These are phyloP conservation scores for Anoplolepis gracilipes DNA, from an alignment of 1,140 invertebrate species.

Conservation along the genomic window DNA sequence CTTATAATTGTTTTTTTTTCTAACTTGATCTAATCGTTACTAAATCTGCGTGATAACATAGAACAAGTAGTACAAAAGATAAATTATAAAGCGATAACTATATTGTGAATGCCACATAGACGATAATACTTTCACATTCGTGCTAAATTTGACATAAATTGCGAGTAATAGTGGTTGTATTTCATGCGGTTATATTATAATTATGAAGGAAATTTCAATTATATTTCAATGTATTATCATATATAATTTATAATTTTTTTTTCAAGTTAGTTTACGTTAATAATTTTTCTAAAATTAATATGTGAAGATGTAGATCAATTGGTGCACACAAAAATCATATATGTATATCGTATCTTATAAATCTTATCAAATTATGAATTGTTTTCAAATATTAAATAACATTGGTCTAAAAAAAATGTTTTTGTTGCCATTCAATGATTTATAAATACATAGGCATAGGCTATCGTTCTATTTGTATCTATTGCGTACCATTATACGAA, in stretches of 20 bases:
- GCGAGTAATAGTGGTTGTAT: background rate
- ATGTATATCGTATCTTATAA: too few relatives aligned
- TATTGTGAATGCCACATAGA: background rate
- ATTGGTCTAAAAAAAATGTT: too few relatives aligned
- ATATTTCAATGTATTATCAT: too few relatives aligned
- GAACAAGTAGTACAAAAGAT: background rate
- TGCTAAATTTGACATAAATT: background rate
- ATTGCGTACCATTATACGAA: background rate
- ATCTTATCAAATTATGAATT: too few relatives aligned
- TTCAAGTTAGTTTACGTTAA: too few relatives aligned
- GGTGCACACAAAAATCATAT: too few relatives aligned
- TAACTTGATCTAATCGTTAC: background rate
- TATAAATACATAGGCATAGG: too few relatives aligned
- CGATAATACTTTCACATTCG: slow-evolving; percentile 9
- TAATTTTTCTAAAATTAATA: too few relatives aligned
- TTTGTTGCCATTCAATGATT: background rate
- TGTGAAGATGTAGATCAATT: too few relatives aligned
- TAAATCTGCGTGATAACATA: background rate
- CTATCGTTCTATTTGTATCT: background rate
- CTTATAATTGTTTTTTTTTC: background rate
- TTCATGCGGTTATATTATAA: background rate
- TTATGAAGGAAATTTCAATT: background rate
- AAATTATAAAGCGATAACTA: background rate
- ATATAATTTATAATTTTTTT: too few relatives aligned
- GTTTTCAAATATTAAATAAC: too few relatives aligned